Evolutionary conservation across 1,140 invertebrate genomes (phyloP), one percentile per base, ranked within the genome.

Genomic region (Drosophila aff.): DNA sequence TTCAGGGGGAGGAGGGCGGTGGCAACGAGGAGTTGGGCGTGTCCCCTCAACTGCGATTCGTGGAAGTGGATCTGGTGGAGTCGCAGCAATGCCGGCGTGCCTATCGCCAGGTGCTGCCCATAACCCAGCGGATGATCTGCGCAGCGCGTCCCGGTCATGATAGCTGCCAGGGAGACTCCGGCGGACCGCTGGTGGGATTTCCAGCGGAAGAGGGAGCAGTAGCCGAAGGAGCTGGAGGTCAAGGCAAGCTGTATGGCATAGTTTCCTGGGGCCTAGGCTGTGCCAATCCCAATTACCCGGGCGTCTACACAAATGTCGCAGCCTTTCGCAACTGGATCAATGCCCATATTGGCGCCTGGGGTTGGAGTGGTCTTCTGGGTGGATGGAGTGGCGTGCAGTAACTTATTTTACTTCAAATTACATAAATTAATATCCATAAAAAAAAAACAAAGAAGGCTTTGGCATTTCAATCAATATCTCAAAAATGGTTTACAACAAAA

Each of bases 281-380:
- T 76, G 95, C 93, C 2, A 89, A 93, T 41, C 82, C 85, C 3
- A 89, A 91, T 13, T 93, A 93, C 76, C 95, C 95, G 0, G 95
- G 95, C 16, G 92, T 93, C 21, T 93, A 93, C 62, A 85, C 87
- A 7, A 93, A 76, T 73, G 93, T 94, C 21, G 57, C 57, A 0
- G 73, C 82, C 16, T 87, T 90, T 18, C 77, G 84, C 15, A 74
- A 69, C 18, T 92, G 92, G 92, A 92, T 92, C 63, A 74, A 92
- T 63, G 86, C 76, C 4, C 85, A 89, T 40, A 15, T 85, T 43
- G 85, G 67, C 6, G 81, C 79, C 18, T 84, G 85, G 85, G 81
- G 86, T 4, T 89, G 85, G 85, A 75, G 72, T 44, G 49, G 28
- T 1, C 53, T 89, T 9, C 46, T 90, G 18, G 44, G 9, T 0